A percentile compares a stretch with the other conserved stretches of the same genome.
Conservation (phyloP, 35 echinoderm and acorn worm species). For the Anneissia japonica region DNA sequence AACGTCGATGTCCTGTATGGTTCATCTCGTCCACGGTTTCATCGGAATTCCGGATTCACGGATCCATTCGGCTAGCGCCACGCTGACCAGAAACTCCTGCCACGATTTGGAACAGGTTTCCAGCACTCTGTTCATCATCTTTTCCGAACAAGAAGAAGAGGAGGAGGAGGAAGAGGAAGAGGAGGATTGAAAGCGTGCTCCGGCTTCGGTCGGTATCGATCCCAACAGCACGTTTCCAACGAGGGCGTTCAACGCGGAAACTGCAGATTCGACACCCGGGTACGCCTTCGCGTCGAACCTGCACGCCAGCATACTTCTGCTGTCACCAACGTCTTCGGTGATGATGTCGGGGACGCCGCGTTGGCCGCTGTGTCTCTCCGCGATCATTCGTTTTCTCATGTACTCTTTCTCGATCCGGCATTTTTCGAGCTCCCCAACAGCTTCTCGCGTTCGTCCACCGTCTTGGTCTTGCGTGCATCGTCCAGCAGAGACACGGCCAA, state of each 20-base stretch:
- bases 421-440: background rate
- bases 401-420: background rate
- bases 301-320: background rate
- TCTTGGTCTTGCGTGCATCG: background rate
- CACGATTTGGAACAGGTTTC: background rate
- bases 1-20: no score
- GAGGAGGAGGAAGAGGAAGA: background rate
- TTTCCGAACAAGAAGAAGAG: background rate
- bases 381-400: background rate
- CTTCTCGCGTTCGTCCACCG: background rate
- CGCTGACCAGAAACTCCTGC: no score
- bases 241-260: no score
- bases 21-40: no score
- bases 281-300: background rate
- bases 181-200: background rate
- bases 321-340: background rate
- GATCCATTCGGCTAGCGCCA: no score
- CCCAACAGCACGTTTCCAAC: background rate
- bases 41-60: no score
- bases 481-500: background rate
- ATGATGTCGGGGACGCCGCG: background rate
- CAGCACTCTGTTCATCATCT: background rate
- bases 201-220: background rate
- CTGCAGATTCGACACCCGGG: background rate
- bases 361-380: background rate